phyloP scores from a whole-genome alignment of 2,797 vertebrate genomes.

The Hipposideros larvatus region DNA sequence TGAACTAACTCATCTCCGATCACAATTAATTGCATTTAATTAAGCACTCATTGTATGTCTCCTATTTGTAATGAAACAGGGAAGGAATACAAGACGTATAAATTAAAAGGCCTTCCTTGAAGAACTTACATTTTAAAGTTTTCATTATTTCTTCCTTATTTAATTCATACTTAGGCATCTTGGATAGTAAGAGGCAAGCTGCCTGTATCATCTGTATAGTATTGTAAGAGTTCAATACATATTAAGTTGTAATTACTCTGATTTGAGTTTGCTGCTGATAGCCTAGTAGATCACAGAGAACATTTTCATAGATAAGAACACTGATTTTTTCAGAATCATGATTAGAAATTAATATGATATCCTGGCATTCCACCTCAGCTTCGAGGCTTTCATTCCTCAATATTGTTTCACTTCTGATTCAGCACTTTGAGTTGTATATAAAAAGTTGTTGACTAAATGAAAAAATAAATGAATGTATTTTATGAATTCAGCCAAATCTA shows the following conservation, averaged over 20 bases:
- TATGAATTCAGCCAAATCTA: constrained; percentile 6
- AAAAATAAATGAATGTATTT: constrained; percentile 1
- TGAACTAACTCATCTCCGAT: neutral
- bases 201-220: neutral
- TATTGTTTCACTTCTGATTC: constrained; percentile 29
- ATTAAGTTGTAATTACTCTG: neutral
- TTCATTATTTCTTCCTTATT: constrained; percentile 37
- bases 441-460: neutral
- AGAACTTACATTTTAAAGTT: neutral
- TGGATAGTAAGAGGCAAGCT: neutral
- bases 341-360: constrained; percentile 15
- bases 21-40: constrained; percentile 48
- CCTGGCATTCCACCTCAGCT: neutral
- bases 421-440: neutral
- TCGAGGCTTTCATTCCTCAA: neutral
- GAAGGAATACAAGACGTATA: neutral
- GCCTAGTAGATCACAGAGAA: neutral
- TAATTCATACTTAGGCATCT: neutral
- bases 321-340: neutral
- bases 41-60: neutral
- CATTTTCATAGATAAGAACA: neutral
- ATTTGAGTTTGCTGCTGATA: constrained; percentile 5
- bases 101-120: neutral
- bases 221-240: neutral
- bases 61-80: neutral